These are phyloP conservation scores for Syngnathus floridae DNA, from an alignment of 2,113 vertebrate species.

Conservation along the genomic window DNA sequence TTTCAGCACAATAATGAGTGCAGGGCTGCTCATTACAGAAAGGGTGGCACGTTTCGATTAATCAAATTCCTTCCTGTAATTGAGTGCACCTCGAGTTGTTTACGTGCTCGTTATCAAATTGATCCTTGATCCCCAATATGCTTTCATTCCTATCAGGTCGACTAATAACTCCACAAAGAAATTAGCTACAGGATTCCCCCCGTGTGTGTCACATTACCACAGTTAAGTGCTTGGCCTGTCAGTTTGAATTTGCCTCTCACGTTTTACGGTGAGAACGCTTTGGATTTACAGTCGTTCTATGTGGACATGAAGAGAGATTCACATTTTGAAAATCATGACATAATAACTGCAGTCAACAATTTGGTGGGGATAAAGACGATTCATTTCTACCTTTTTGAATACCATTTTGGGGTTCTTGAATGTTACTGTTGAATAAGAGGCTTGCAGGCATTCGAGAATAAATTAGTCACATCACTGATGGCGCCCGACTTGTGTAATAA, in stretches of 20 bases:
- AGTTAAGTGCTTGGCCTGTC: slow-evolving; percentile 31
- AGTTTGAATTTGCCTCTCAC: slow-evolving; percentile 32
- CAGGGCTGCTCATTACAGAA: slow-evolving; percentile 13
- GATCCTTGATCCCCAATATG: slow-evolving; percentile 14
- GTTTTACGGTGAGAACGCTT: slow-evolving; percentile 24
- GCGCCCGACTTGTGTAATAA: slow-evolving; percentile 52
- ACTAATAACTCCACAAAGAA: slow-evolving; percentile 18
- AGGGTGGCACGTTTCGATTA: slow-evolving; percentile 7
- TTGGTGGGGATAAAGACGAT: not conserved
- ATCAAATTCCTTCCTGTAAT: slow-evolving; percentile 12
- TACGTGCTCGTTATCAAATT: slow-evolving; percentile 28
- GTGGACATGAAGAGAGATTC: slow-evolving; percentile 10
- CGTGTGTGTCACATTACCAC: slow-evolving; percentile 23
- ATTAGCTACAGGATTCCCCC: slow-evolving; percentile 24
- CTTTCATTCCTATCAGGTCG: slow-evolving; percentile 19
- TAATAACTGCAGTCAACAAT: slow-evolving; percentile 6
- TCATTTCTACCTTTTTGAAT: slow-evolving; percentile 8
- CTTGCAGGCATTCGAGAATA: slow-evolving; percentile 27
- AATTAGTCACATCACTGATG: slow-evolving; percentile 51
- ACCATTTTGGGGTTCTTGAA: slow-evolving; percentile 23
- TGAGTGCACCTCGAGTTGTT: slow-evolving; percentile 23
- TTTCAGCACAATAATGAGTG: slow-evolving; percentile 2
- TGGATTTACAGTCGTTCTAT: slow-evolving; percentile 27
- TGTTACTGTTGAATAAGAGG: slow-evolving; percentile 21
- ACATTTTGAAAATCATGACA: slow-evolving; percentile 27